A percentile compares a stretch with the other conserved stretches of the same genome.
These are phyloP conservation scores for Zoanthus gigantus DNA, from an alignment of 92 coral and sea anemone genomes.

Conservation along the genomic window DNA sequence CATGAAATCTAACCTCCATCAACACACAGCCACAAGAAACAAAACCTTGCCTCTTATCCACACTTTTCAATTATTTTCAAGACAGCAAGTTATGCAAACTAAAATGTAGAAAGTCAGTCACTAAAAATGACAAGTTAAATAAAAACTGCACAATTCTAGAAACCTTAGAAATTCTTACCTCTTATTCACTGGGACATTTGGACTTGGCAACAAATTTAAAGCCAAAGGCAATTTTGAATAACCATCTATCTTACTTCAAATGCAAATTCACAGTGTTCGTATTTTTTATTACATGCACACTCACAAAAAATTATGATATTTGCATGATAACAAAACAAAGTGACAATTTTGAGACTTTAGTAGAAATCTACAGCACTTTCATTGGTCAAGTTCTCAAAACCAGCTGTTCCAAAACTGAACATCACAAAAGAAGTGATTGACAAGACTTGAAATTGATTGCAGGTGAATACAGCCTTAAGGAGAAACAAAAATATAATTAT, in stretches of 20 bases:
- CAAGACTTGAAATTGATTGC: slow-evolving; percentile 11
- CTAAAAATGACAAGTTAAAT: no score
- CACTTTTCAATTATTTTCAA: background rate
- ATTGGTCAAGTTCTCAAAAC: slow-evolving; percentile 20
- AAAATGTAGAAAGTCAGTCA: background rate
- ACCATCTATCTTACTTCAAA: slow-evolving; percentile 9
- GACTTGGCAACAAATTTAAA: background rate
- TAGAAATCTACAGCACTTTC: background rate
- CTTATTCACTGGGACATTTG: background rate
- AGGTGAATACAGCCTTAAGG: slow-evolving; percentile 8
- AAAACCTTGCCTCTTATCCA: background rate
- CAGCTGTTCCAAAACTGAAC: slow-evolving; percentile 35
- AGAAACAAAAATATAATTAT: slow-evolving; percentile 9
- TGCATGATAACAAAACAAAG: slow-evolving; percentile 49
- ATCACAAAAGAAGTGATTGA: slow-evolving; percentile 32
- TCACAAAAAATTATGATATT: slow-evolving; percentile 27
- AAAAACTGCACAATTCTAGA: no score
- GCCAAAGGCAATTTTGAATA: background rate
- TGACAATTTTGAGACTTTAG: slow-evolving; percentile 26
- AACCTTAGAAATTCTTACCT: slow-evolving; percentile 3
- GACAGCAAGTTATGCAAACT: background rate
- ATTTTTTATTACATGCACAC: slow-evolving; percentile 1
- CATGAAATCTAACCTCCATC: slow-evolving; percentile 7
- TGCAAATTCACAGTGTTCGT: slow-evolving; percentile 18
- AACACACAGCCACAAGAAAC: background rate